Evolutionary conservation across 2,888 invertebrate species (phyloP), one percentile per base, ranked within the genome.

Genomic region (Pseudeuparius sepicola): DNA sequence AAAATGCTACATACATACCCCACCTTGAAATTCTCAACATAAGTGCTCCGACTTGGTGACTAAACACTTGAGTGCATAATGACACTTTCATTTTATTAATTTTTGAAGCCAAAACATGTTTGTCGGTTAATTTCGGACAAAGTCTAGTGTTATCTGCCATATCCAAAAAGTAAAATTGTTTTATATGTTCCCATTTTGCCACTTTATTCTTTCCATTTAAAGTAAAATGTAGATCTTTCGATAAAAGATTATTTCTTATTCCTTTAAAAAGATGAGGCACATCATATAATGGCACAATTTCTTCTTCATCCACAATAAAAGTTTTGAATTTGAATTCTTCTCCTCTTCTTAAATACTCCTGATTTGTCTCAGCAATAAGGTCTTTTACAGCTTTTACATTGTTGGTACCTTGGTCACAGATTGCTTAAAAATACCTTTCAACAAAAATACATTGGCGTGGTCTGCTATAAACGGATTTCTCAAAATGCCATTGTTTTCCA

Each of bases 381-480:
- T 14, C 12, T 24, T 37, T 46, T 18, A 49, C 37, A 6, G 45
- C 45, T 14, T 41, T 39, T 27, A 14, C 23, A 36, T 51, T 52
- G 12, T 43, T 47, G 2, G 46, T 25, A 9, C 48, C 50, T 34
- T 51, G 51, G 35, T 51, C 50, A 37, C 39, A 48, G 24, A 51
- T 7, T 31, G 31, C 2, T 13, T 9, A 24, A 13, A 30, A 14
- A 36, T 14, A 6, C 36, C 31, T 20, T 34, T 34, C 3, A 31
- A n/a, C 34, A 34, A 28, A 15, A 34, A 34, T 4, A 34, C 34
- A 28, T 25, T 20, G n/a, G 20, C 20, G n/a, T 20, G 20, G 20
- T 20, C 20, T 20, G 20, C 20, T n/a, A 20, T 7, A 20, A 20
- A n/a, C 20, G 6, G 6, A 7, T 20, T 20, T n/a, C n/a, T 20